phyloP scores from a whole-genome alignment of 1,140 invertebrate species.

The Latrodectus geometricus region DNA sequence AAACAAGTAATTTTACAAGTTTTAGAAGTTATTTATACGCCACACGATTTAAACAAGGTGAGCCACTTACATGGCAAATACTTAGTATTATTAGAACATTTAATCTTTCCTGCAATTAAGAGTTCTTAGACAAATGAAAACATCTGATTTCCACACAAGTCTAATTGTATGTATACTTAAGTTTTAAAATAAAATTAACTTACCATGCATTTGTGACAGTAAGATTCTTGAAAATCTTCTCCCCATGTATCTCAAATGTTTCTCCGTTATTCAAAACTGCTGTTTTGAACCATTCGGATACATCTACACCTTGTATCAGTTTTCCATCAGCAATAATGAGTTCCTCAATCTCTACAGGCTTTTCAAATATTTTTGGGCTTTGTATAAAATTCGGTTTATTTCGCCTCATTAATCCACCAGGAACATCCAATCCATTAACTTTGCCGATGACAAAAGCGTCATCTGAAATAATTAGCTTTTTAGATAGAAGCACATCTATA shows the following conservation, averaged over 20 bases:
- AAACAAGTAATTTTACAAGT: too few relatives aligned
- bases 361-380: constrained; percentile 42
- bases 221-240: constrained; percentile 32
- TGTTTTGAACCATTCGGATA: constrained; percentile 47
- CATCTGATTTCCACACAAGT: too few relatives aligned
- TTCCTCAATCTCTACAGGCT: constrained; percentile 33
- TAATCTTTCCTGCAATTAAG: too few relatives aligned
- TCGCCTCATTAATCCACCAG: constrained; percentile 28
- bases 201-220: constrained; percentile 16
- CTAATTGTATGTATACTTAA: too few relatives aligned
- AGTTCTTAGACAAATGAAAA: too few relatives aligned
- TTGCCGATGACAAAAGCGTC: constrained; percentile 39
- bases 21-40: too few relatives aligned
- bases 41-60: too few relatives aligned
- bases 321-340: constrained; percentile 27
- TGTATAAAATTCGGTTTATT: constrained; percentile 37
- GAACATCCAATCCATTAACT: constrained; percentile 42
- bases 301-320: constrained; percentile 47
- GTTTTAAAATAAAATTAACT: background rate
- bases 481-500: too few relatives aligned
- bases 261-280: constrained; percentile 27
- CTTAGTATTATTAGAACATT: too few relatives aligned
- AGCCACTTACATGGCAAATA: too few relatives aligned
- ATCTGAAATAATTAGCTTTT: constrained; percentile 2
- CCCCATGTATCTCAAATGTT: background rate